Evolutionary conservation across 2,888 invertebrate species (phyloP).

Genomic region (Sarcophaga rosellei): DNA sequence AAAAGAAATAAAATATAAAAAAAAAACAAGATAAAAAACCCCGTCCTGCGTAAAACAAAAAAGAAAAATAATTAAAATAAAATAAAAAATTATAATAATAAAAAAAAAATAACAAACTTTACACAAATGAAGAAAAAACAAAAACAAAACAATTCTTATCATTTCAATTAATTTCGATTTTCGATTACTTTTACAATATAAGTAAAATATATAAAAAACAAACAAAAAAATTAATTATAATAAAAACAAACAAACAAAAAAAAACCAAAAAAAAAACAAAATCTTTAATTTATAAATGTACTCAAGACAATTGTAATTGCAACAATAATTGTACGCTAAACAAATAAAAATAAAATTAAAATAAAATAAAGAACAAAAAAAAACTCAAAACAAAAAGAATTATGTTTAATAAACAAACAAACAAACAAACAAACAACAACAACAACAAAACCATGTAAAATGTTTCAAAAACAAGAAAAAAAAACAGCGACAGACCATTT

Average conservation of each 20-base stretch:
- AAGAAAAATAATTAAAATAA: constrained; percentile 66
- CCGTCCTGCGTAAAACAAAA: constrained; percentile 79
- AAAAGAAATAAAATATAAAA: constrained; percentile 67
- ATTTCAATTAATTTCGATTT: constrained; percentile 55
- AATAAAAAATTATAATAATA: constrained; percentile 72
- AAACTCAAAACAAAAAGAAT: constrained; percentile 42
- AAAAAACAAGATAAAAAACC: constrained; percentile 74
- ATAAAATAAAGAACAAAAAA: constrained; percentile 14
- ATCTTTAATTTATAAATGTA: constrained; percentile 76
- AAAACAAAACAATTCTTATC: constrained; percentile 50
- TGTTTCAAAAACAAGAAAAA: constrained; percentile 73
- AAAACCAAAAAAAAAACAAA: constrained; percentile 66
- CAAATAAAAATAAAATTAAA: constrained; percentile 48
- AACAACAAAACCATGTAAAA: constrained; percentile 72
- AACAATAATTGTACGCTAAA: constrained; percentile 80
- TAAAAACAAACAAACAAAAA: constrained; percentile 54
- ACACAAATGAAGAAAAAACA: constrained; percentile 64
- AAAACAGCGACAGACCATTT: constrained; percentile 37
- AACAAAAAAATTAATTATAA: constrained; percentile 39
- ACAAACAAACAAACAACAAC: too few relatives aligned
- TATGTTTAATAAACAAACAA: constrained; percentile 63
- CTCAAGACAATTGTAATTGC: constrained; percentile 81
- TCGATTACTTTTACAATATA: constrained; percentile 66
- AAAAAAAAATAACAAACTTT: constrained; percentile 65
- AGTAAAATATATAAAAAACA: constrained; percentile 59